Conservation (phyloP, 2,888 invertebrate genomes). For the Drosophila prostipennis region DNA sequence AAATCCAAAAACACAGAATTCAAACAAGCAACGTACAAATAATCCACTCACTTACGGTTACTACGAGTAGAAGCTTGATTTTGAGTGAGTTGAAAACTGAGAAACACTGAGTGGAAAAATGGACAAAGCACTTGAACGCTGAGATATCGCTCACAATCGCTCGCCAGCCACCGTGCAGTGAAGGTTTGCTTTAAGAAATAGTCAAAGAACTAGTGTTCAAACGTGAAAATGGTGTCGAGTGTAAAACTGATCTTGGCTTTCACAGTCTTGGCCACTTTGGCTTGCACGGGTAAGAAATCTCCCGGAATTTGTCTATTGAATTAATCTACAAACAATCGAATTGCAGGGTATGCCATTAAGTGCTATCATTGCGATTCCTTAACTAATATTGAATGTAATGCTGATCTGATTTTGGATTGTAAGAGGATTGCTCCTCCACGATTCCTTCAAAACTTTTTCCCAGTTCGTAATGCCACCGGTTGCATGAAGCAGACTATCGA, state of each 20-base stretch:
- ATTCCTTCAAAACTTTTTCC: slow-evolving; percentile 64
- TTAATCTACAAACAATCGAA: neutral
- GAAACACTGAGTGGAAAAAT: slow-evolving; percentile 6
- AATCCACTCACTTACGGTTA: slow-evolving; percentile 5
- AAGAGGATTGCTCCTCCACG: slow-evolving; percentile 74
- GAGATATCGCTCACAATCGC: slow-evolving; percentile 33
- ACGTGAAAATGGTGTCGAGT: slow-evolving; percentile 73
- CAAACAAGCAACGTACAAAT: slow-evolving; percentile 32
- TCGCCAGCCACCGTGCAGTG: slow-evolving; percentile 41
- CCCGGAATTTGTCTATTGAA: neutral
- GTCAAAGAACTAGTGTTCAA: neutral
- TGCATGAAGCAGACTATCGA: slow-evolving; percentile 82
- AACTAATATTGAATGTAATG: slow-evolving; percentile 75
- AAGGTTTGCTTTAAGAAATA: slow-evolving; percentile 45
- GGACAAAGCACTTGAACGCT: slow-evolving; percentile 18
- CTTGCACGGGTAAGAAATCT: slow-evolving; percentile 71
- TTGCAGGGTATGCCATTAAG: slow-evolving; percentile 81
- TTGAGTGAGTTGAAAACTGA: slow-evolving; percentile 10
- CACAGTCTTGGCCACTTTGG: slow-evolving; percentile 73
- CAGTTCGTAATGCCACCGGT: slow-evolving; percentile 81
- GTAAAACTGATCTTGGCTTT: slow-evolving; percentile 72
- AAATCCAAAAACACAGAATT: slow-evolving; percentile 35
- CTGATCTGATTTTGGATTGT: slow-evolving; percentile 73
- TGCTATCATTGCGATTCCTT: slow-evolving; percentile 83
- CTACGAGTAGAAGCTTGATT: slow-evolving; percentile 8